Evolutionary conservation across 2,797 vertebrate genomes (phyloP), one percentile per base, ranked within the genome.

Genomic region (Coilia nasus): DNA sequence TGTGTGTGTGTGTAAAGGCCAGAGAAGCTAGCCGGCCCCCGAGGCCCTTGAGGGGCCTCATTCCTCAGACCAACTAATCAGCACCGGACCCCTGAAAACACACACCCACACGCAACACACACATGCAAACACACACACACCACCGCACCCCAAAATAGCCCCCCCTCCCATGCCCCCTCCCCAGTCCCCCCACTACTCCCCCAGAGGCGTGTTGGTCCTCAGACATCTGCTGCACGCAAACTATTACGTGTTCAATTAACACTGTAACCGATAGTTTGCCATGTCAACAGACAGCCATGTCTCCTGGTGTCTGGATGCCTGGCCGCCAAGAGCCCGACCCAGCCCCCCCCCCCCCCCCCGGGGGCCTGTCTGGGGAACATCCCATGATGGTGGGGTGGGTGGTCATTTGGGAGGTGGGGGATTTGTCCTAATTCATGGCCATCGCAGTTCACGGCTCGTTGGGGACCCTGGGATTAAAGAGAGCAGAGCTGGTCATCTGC

Each of bases 231-330:
- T 91, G 88, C 81, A 86, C 59, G 35, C 81, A 47, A 91, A 91
- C 89, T 90, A 93, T 94, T 93, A 91, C 88, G 90, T 91, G 91
- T 93, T 93, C 91, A 93, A 92, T 94, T 93, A 93, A 92, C 89
- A 90, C 35, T 59, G 92, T 92, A 91, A 93, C 87, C 89, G 91
- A 93, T 92, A 92, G 91, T 92, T 88, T 91, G 87, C 87, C 87
- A 83, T 91, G 91, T 94, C 91, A 92, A 92, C 92, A 92, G 87
- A 86, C 82, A 31, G 81, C 85, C 86, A 86, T 87, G 90, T 93
- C 86, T 82, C 86, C 82, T 81, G 86, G 67, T 17, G 50, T 54
- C 50, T 54, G 50, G 14, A 54, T 54, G 50, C 50, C 50, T 54
- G 50, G 50, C 14, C 7, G 50, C 14, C 50, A 54, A 9, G 50